These are phyloP conservation scores for Takifugu bimaculatus DNA, from an alignment of 2,113 vertebrate genomes.

Conservation along the genomic window DNA sequence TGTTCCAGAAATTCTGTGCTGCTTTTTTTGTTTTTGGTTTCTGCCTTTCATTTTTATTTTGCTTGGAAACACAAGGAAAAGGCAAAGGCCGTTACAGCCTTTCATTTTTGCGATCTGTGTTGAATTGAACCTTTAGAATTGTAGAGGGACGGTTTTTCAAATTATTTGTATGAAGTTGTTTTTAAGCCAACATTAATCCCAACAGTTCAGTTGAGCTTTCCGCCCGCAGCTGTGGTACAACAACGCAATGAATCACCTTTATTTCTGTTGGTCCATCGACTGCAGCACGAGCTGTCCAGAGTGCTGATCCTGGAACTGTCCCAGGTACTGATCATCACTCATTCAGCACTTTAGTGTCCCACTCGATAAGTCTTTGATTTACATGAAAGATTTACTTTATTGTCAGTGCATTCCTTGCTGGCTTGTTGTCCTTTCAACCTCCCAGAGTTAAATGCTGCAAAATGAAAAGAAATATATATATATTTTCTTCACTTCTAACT, in stretches of 20 bases:
- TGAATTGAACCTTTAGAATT: too few relatives aligned
- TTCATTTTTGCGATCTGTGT: too few relatives aligned
- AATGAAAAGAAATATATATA: neutral
- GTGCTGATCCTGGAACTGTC: conserved; percentile 33
- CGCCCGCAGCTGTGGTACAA: neutral
- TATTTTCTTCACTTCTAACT: too few relatives aligned
- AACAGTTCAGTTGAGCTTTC: neutral
- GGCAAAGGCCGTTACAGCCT: too few relatives aligned
- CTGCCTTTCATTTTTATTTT: too few relatives aligned
- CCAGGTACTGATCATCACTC: conserved; percentile 13
- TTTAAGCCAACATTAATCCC: too few relatives aligned
- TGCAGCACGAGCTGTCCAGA: conserved; percentile 18
- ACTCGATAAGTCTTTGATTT: neutral
- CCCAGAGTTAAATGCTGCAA: neutral
- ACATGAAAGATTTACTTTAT: neutral
- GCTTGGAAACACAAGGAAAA: too few relatives aligned
- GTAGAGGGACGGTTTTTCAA: too few relatives aligned
- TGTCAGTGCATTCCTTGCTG: neutral
- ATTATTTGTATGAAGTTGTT: too few relatives aligned
- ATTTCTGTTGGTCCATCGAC: too few relatives aligned
- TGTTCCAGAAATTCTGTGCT: too few relatives aligned
- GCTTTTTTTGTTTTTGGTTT: too few relatives aligned
- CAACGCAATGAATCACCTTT: neutral
- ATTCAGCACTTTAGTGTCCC: conserved; percentile 2
- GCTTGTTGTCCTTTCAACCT: neutral